Evolutionary conservation across 2,113 vertebrate species (phyloP), one percentile per base, ranked within the genome.

Genomic region (Suricata suricatta): DNA sequence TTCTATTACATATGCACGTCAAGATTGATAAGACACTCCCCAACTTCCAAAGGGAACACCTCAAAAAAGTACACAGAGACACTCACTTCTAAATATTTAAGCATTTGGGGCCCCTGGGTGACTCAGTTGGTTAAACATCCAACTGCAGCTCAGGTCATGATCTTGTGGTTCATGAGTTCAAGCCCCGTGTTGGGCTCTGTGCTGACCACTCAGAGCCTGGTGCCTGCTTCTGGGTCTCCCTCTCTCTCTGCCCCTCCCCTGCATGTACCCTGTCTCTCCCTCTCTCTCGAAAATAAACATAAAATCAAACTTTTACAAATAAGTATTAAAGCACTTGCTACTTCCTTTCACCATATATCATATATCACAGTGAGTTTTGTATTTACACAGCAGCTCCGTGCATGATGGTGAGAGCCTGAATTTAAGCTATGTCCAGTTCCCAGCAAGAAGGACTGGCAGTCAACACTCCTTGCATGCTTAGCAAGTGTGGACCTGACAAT

Each of bases 11-110:
- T 10, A 25, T 52, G 52, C 44, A 71, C 77, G 44, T 64, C 31
- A 35, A 64, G 38, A 57, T 0, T 52, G 13, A 31, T 52, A 80
- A 88, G 54, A 92, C 3, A 19, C 0, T 60, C 57, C 52, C 29
- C 74, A 66, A 27, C 19, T 83, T 87, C 60, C 79, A 92, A 94
- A 82, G 27, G 13, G 13, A 71, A 72, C 66, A n/a, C 31, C 35
- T 76, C 81, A n/a, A 90, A 77, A 88, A 88, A 76, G 77, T 47
- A 80, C 66, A 84, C 6, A 57, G 85, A 90, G 47, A 74, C 21
- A 83, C 3, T 72, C 52, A 57, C 17, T 12, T 13, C 57, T 31
- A 88, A 77, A 57, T 16, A 81, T 4, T 47, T 54, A 25, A 33
- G 71, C 47, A 83, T 13, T 27, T 7, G 66, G 57, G 57, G 57